Conservation (phyloP, 2,888 invertebrate genomes). For the Macrosoma leucophasiata region DNA sequence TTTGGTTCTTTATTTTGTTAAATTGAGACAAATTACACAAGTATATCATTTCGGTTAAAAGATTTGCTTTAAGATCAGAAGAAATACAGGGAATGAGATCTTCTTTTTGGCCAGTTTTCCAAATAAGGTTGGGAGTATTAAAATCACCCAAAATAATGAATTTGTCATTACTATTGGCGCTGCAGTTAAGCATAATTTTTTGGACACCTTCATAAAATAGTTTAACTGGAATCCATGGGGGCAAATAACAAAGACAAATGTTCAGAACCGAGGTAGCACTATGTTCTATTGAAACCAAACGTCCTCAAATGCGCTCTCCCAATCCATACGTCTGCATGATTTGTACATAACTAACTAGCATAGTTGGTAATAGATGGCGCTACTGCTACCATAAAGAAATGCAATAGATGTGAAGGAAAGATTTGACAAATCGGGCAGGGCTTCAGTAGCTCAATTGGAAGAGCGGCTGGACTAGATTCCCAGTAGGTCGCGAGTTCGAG, state of each 20-base stretch:
- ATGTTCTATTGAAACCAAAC: constrained; percentile 5
- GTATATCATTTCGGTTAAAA: constrained; percentile 1
- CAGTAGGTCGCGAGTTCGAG: too few relatives aligned
- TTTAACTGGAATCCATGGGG: constrained; percentile 5
- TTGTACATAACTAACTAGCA: too few relatives aligned
- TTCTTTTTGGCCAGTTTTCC: background rate
- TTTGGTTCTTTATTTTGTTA: constrained; percentile 4
- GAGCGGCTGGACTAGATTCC: too few relatives aligned
- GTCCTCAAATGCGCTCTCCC: constrained; percentile 9
- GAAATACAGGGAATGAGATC: background rate
- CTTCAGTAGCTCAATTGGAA: too few relatives aligned
- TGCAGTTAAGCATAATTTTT: constrained; percentile 1
- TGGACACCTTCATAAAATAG: constrained; percentile 2
- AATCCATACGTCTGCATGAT: constrained; percentile 4
- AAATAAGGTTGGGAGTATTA: constrained; percentile 8
- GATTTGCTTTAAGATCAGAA: constrained; percentile 1
- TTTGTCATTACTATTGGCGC: background rate
- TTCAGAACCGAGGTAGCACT: constrained; percentile 1
- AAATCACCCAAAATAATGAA: constrained; percentile 8
- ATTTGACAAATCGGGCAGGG: too few relatives aligned
- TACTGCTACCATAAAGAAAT: too few relatives aligned
- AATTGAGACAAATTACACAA: constrained; percentile 8
- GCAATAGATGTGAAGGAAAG: too few relatives aligned
- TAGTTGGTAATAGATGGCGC: too few relatives aligned
- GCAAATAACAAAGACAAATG: constrained; percentile 10